A percentile compares a stretch with the other conserved stretches of the same genome.
These are phyloP conservation scores for Zoanthus solanderi DNA, from an alignment of 92 coral and sea anemone genomes.

Conservation along the genomic window DNA sequence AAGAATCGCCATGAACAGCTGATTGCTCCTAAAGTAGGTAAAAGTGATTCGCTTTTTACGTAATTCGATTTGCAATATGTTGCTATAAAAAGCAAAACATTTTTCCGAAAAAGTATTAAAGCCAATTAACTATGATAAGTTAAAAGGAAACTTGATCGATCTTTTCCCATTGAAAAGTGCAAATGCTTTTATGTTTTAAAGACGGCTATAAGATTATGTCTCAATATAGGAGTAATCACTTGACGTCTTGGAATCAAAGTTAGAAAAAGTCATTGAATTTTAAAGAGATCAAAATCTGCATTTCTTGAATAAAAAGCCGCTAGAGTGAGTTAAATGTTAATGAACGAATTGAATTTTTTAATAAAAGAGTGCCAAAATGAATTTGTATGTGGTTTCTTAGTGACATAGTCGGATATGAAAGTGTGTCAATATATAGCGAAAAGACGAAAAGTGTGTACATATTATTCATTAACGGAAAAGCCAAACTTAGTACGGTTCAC, in stretches of 20 bases:
- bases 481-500: not conserved
- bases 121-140: too few relatives aligned
- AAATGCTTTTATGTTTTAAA: not conserved
- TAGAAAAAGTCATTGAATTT: not conserved
- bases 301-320: not conserved
- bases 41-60: too few relatives aligned
- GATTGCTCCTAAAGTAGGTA: too few relatives aligned
- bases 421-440: constrained; percentile 18
- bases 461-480: constrained; percentile 13
- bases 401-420: not conserved
- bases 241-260: not conserved
- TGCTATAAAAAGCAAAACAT: too few relatives aligned
- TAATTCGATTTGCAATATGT: too few relatives aligned
- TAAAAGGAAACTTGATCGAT: too few relatives aligned
- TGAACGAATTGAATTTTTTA: not conserved
- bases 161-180: too few relatives aligned
- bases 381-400: constrained; percentile 37
- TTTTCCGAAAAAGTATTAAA: too few relatives aligned
- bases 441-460: constrained; percentile 7
- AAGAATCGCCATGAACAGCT: too few relatives aligned
- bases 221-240: not conserved
- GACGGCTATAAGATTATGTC: not conserved
- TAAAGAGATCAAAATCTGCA: not conserved
- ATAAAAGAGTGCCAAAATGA: constrained; percentile 1
- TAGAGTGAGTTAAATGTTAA: not conserved